Conservation (phyloP, 2,797 vertebrate genomes). For the Pipistrellus pygmaeus region DNA sequence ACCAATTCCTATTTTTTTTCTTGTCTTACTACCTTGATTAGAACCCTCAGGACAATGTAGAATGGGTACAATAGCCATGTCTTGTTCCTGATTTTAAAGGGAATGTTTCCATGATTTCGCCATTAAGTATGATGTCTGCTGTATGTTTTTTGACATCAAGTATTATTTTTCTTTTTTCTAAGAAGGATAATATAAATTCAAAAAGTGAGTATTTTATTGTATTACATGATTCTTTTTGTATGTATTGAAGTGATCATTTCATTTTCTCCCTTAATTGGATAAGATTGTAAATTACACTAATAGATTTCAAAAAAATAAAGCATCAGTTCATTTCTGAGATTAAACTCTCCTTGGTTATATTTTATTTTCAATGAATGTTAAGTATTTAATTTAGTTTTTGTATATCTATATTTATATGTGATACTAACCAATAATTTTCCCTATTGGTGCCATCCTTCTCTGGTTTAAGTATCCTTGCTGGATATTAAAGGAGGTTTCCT, state of each 20-base stretch:
- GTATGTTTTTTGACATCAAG: slow-evolving; percentile 37
- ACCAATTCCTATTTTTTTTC: neutral
- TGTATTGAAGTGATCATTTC: slow-evolving; percentile 22
- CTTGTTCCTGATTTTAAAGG: slow-evolving; percentile 45
- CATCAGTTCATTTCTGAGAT: neutral
- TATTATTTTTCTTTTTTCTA: slow-evolving; percentile 13
- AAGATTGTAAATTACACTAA: slow-evolving; percentile 16
- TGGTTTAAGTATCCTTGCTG: slow-evolving; percentile 6
- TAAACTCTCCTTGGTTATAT: slow-evolving; percentile 28
- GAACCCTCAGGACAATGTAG: neutral
- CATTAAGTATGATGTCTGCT: slow-evolving; percentile 12
- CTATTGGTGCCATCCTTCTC: neutral
- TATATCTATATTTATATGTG: slow-evolving; percentile 4
- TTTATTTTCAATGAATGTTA: neutral
- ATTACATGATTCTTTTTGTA: neutral
- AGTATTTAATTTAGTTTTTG: slow-evolving; percentile 43
- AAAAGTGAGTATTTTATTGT: slow-evolving; percentile 20
- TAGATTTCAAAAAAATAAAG: slow-evolving; percentile 42
- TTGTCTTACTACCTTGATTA: slow-evolving; percentile 3
- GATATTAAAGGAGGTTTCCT: neutral
- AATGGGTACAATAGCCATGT: neutral
- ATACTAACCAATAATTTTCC: neutral
- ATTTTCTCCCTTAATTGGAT: neutral
- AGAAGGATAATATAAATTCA: slow-evolving; percentile 57
- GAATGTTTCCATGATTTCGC: slow-evolving; percentile 19